Base-by-base conservation (phyloP, 2,797 vertebrate species). In the Sebastolobus altivelis region DNA sequence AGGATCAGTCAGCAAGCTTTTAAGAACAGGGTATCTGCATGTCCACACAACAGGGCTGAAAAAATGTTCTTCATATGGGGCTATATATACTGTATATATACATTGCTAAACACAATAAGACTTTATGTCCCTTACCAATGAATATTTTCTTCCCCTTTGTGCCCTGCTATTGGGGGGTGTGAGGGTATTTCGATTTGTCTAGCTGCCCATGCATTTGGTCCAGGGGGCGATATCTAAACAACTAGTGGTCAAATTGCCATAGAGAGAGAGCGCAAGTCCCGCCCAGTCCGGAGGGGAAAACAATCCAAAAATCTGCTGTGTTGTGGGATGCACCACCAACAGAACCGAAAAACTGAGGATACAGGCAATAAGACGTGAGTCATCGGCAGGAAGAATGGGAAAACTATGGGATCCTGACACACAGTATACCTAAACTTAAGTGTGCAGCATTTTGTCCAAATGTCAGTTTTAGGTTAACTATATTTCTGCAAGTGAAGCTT, bases 1-100 rank as follows among this genome's bases (percentile, higher is more conserved):
- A 58, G 49, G 55, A 22, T 49, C 37, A 14, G 4, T 60, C 55
- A 31, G 49, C n/a, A 56, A 80, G 25, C 56, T 58, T 70, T 75
- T 43, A 25, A 71, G 10, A 43, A 43, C 31, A 58, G 25, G 27
- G 61, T 61, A 40, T 78, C 10, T 69, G 37, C 59, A 68, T 54
- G 5, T 66, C 20, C 9, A 43, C 33, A 72, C 9, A 31, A 11
- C 37, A 55, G 8, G 25, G 4, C 12, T 69, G 38, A 67, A 14
- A 58, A 18, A 8, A 16, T n/a, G 18, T 11, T 70, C 5, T 13
- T 46, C 20, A 49, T 49, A 4, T n/a, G 9, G 25, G 25, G 25
- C 25, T 25, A 25, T 25, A 25, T 25, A 25, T 25, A 25, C 25
- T 25, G 25, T 25, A 25, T 25, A 25, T 52, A 52, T 52, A 52